These are phyloP conservation scores for Ametastegia equiseti DNA, from an alignment of 2,888 invertebrate genomes.

Conservation along the genomic window DNA sequence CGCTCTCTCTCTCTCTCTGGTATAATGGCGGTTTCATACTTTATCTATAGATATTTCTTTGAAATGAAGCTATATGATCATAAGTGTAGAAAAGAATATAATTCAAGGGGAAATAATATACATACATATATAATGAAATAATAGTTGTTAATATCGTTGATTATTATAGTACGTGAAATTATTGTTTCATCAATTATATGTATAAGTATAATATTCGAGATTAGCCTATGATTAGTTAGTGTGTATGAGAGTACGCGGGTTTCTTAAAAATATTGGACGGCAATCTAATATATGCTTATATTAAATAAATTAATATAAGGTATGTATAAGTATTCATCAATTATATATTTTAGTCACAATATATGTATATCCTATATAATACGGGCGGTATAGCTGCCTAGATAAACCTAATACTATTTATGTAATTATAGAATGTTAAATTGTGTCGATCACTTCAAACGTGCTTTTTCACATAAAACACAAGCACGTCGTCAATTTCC, in stretches of 20 bases:
- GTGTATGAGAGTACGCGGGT: constrained; percentile 6
- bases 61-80: not conserved
- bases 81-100: not conserved
- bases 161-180: not conserved
- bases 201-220: not conserved
- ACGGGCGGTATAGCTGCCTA: not conserved
- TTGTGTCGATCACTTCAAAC: not conserved
- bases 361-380: not conserved
- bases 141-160: not conserved
- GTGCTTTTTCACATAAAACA: too few species aligned
- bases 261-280: constrained; percentile 45
- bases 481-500: too few species aligned
- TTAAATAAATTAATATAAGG: not conserved
- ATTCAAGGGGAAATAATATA: not conserved
- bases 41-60: not conserved
- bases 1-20: not conserved
- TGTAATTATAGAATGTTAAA: too few species aligned
- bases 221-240: not conserved
- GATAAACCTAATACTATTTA: not conserved
- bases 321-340: not conserved
- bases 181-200: not conserved
- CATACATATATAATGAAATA: not conserved
- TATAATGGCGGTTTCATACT: not conserved
- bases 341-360: not conserved
- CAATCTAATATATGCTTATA: constrained; percentile 26